Percentiles rank a stretch among this genome's conserved stretches.
Evolutionary conservation across 1,140 invertebrate species (phyloP).

Genomic region (Halyomorpha halys): DNA sequence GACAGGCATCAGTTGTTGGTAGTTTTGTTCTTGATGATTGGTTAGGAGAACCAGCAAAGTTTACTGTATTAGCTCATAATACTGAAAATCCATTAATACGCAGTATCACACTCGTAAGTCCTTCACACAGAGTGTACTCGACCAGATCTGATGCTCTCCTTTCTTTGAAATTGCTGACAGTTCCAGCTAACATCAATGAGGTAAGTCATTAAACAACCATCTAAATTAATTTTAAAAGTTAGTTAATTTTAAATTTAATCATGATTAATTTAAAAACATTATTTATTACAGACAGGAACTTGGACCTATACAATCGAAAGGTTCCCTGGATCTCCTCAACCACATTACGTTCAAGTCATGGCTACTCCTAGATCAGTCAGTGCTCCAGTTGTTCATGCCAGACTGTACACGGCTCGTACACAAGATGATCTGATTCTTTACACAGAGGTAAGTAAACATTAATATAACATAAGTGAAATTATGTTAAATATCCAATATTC

Average conservation of each 20-base stretch:
- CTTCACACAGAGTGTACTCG: slow-evolving; percentile 37
- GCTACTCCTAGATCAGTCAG: slow-evolving; percentile 37
- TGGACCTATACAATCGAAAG: slow-evolving; percentile 48
- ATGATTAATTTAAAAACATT: not conserved
- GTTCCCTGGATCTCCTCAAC: slow-evolving; percentile 45
- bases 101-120: slow-evolving; percentile 38
- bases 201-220: slow-evolving; percentile 31
- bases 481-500: too few relatives aligned
- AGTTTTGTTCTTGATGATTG: slow-evolving; percentile 41
- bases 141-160: slow-evolving; percentile 38
- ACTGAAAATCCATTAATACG: slow-evolving; percentile 40
- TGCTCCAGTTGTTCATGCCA: slow-evolving; percentile 36
- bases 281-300: slow-evolving; percentile 40
- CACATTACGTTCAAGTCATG: slow-evolving; percentile 45
- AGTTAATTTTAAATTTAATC: too few relatives aligned
- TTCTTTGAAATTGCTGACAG: slow-evolving; percentile 41
- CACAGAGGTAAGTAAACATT: slow-evolving; percentile 36
- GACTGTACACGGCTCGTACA: slow-evolving; percentile 36
- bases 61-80: slow-evolving; percentile 41
- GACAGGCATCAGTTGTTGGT: slow-evolving; percentile 38
- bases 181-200: slow-evolving; percentile 43
- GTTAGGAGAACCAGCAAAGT: slow-evolving; percentile 39
- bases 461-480: too few relatives aligned
- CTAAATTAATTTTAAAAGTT: not conserved
- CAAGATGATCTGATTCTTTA: slow-evolving; percentile 39